phyloP scores from a whole-genome alignment of 2,797 vertebrate genomes.

The Rallus crepitans region DNA sequence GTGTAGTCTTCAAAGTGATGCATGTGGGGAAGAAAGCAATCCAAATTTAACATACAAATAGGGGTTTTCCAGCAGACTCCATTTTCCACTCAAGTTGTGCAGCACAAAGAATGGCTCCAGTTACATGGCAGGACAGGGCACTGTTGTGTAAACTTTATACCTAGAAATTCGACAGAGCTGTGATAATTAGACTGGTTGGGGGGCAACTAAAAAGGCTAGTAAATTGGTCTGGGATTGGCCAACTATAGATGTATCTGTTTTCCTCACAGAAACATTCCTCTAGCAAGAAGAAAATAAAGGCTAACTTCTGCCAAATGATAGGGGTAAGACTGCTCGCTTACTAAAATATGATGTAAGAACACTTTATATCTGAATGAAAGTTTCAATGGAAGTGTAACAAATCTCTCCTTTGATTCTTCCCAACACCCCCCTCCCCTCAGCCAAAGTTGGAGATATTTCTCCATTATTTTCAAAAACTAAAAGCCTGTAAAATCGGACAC shows the following conservation, averaged over 20 bases:
- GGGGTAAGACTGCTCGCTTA: not conserved
- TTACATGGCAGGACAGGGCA: not conserved
- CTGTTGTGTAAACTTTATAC: not conserved
- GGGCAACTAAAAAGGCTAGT: not conserved
- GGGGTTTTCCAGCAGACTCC: not conserved
- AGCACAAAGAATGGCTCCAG: not conserved
- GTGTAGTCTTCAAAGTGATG: not conserved
- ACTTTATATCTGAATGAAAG: not conserved
- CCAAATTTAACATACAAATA: not conserved
- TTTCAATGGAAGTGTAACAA: not conserved
- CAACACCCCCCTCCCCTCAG: rapidly evolving
- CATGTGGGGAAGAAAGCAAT: not conserved
- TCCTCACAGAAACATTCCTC: not conserved
- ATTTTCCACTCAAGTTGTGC: not conserved
- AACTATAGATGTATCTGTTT: not conserved
- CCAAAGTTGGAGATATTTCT: not conserved
- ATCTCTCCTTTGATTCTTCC: not conserved
- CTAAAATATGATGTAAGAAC: not conserved
- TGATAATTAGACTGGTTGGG: not conserved
- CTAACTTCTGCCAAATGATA: not conserved
- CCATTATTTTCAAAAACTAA: not conserved
- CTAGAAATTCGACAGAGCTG: not conserved
- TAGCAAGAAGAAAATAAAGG: not conserved
- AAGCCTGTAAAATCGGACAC: not conserved
- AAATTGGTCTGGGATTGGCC: not conserved